Evolutionary conservation across 2,113 vertebrate genomes (phyloP).

Genomic region (Odocoileus hemionus): DNA sequence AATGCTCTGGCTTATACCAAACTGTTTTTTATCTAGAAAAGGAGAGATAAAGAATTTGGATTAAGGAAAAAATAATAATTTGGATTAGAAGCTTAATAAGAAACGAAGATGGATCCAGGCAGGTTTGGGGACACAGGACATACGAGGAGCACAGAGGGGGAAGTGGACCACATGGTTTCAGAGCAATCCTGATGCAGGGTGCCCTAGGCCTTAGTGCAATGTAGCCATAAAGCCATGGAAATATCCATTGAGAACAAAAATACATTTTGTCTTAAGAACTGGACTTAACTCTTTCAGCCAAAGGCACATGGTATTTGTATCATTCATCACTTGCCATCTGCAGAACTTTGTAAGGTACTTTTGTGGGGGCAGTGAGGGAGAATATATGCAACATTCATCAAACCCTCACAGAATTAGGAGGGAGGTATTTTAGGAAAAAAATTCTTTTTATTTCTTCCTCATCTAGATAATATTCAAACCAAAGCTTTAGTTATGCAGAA

Average conservation of each 20-base stretch:
- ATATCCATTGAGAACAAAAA: neutral
- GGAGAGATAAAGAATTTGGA: neutral
- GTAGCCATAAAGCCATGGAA: too few species aligned
- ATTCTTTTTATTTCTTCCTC: neutral
- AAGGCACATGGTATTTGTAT: neutral
- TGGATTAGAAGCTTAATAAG: neutral
- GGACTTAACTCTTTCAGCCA: neutral
- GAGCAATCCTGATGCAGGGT: neutral
- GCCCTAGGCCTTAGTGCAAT: rapidly evolving
- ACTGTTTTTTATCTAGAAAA: neutral
- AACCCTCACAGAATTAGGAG: neutral
- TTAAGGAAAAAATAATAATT: neutral
- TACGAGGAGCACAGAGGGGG: rapidly evolving
- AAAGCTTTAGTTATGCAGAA: neutral
- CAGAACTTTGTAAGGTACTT: neutral
- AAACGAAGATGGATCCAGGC: neutral
- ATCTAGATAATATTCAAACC: neutral
- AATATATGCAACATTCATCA: neutral
- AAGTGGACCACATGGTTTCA: rapidly evolving
- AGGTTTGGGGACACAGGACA: neutral
- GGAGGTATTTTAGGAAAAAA: neutral
- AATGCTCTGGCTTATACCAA: neutral
- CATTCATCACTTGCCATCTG: neutral
- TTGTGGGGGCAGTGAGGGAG: rapidly evolving
- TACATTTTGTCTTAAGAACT: neutral